Evolutionary conservation across 2,888 invertebrate species (phyloP), one percentile per base, ranked within the genome.

Genomic region (Imbricaverruca yamaguchii): DNA sequence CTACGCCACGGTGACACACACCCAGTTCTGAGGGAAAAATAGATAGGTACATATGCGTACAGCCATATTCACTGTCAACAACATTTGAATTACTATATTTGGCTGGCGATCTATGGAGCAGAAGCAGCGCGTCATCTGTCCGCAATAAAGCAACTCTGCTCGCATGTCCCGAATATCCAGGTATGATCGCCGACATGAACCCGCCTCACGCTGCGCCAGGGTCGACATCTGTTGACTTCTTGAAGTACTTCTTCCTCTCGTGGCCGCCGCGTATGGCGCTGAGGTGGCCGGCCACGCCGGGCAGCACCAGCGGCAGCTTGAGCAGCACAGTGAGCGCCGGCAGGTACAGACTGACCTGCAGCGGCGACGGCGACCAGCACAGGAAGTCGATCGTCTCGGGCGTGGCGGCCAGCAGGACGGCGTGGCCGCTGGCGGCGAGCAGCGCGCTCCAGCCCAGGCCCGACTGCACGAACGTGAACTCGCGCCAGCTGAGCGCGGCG

Each of bases 401-500:
- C 13, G 82, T 82, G 80, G 80, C 81, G 15, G 82, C 83, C 11
- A 83, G 78, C n/a, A 83, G 78, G 21, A 78, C 79, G 80, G 82
- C 81, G 59, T 83, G 83, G 10, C 80, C 18, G 11, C 82, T 82
- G 69, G 79, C 81, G 0, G 74, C 80, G 12, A 83, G 21, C 13
- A 83, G 80, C 1, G 83, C 83, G 56, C 80, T 15, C 83, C 83
- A 83, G 53, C 84, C 83, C 65, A 83, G 80, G 12, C 83, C 82
- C 39, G 83, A 82, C 82, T 83, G 83, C n/a, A 84, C 74, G 81
- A 83, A 84, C 57, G 78, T 82, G 65, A 83, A 83, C 80, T 84
- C 83, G 65, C 83, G 80, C 83, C 84, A 84, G 9, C 83, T 80
- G 77, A 84, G 81, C 0, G 83, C 80, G 53, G 83, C 81, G 21